Evolutionary conservation across 2,888 invertebrate genomes (phyloP), one percentile per base, ranked within the genome.

Genomic region (Chymomyza procnemis): DNA sequence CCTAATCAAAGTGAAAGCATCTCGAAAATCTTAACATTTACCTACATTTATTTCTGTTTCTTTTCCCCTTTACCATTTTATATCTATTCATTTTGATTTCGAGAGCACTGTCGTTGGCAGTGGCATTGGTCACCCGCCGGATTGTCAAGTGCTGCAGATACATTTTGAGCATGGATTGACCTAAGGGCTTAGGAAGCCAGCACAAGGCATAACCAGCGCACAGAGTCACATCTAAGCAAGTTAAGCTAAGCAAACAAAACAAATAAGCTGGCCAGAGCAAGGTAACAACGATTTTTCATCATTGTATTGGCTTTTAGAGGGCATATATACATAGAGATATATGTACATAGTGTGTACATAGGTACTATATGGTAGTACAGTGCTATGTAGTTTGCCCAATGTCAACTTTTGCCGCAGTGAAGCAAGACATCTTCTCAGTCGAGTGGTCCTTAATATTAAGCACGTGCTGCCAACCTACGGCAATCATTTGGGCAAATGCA

Each of bases 391-490:
- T 41, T 41, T 41, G 34, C 34, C 69, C 84, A 80, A 84, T 80
- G 80, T 76, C 84, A 80, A 75, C 78, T 85, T 67, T 82, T 85
- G 81, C 56, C 74, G 78, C 85, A 80, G 60, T 74, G 73, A 68
- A 26, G 26, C 26, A 26, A 71, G 73, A 69, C 69, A 72, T 59
- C 47, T 26, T 26, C 26, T 26, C 26, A 16, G 66, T 77, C 73
- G 54, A 82, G 83, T 74, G 75, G 67, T 69, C 61, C 79, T 73
- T 60, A 63, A 57, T 58, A 57, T 18, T 22, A 61, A 66, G 63
- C 79, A 76, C 76, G 78, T 77, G 76, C 77, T 64, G n/a, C 18
- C 47, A 30, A 30, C 56, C 56, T 56, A n/a, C 34, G 56, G 30
- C 56, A 22, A 56, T 56, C 56, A 54, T 22, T 54, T 54, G 50